phyloP scores from a whole-genome alignment of 2,797 vertebrate species.

The Peromyscus attwateri region DNA sequence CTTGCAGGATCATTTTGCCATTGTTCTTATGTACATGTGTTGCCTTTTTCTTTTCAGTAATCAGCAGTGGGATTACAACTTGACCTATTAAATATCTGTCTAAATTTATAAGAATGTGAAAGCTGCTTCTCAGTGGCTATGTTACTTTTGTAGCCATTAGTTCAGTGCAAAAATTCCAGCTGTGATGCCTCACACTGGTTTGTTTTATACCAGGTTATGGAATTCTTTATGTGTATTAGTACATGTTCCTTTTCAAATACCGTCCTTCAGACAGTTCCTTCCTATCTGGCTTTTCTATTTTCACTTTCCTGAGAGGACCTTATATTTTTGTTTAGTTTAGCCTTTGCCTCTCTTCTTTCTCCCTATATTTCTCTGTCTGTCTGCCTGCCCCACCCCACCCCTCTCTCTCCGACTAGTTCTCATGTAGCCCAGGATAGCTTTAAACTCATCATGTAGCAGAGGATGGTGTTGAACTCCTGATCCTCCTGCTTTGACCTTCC shows the following conservation, averaged over 20 bases:
- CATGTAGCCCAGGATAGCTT: background rate
- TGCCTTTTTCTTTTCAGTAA: constrained; percentile 4
- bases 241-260: background rate
- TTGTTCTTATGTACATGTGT: background rate
- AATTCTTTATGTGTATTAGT: background rate
- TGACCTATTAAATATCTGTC: background rate
- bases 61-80: background rate
- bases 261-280: background rate
- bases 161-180: background rate
- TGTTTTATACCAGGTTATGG: too few species aligned
- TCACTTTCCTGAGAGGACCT: background rate
- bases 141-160: background rate
- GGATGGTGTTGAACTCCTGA: background rate
- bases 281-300: background rate
- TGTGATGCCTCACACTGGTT: too few species aligned
- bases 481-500: too few species aligned
- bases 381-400: too few species aligned
- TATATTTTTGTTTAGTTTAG: background rate
- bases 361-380: background rate
- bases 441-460: background rate
- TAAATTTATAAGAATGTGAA: background rate
- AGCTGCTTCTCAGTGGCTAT: background rate
- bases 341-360: too few species aligned
- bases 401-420: background rate
- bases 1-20: background rate